Conservation (phyloP, 2,113 vertebrate genomes). For the Phrynosoma blainvillii region DNA sequence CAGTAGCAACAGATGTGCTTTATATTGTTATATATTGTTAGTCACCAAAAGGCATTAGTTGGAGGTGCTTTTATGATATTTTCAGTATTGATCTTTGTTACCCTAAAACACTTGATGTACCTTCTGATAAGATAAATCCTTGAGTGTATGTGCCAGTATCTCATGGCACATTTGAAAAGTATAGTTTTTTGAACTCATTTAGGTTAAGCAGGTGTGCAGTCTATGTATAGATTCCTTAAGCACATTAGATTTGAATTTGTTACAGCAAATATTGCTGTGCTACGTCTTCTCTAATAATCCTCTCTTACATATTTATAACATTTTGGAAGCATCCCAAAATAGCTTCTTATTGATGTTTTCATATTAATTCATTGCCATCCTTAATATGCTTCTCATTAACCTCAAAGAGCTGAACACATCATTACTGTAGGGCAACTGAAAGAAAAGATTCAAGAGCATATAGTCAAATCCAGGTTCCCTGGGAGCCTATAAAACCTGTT, state of each 20-base stretch:
- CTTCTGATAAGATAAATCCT: neutral
- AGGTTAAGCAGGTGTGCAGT: neutral
- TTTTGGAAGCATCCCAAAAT: neutral
- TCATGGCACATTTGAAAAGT: neutral
- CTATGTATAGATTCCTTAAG: neutral
- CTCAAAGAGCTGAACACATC: slow-evolving; percentile 55
- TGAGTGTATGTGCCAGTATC: neutral
- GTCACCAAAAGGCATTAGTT: neutral
- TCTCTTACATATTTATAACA: rapidly evolving
- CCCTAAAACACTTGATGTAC: neutral
- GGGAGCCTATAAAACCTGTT: slow-evolving; percentile 22
- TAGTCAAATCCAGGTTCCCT: slow-evolving; percentile 25
- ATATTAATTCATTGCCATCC: slow-evolving; percentile 61
- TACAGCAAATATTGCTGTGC: neutral
- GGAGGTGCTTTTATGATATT: neutral
- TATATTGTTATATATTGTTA: neutral
- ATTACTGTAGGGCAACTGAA: slow-evolving; percentile 23
- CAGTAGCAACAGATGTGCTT: neutral
- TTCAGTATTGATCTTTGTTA: too few species aligned
- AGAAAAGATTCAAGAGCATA: slow-evolving; percentile 22
- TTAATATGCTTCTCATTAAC: slow-evolving; percentile 47
- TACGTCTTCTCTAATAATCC: neutral
- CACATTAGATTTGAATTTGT: neutral
- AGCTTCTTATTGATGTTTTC: slow-evolving; percentile 19
- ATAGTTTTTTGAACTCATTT: neutral